These are phyloP conservation scores for Osmoderma eremita DNA, from an alignment of 2,888 invertebrate genomes.

Conservation along the genomic window DNA sequence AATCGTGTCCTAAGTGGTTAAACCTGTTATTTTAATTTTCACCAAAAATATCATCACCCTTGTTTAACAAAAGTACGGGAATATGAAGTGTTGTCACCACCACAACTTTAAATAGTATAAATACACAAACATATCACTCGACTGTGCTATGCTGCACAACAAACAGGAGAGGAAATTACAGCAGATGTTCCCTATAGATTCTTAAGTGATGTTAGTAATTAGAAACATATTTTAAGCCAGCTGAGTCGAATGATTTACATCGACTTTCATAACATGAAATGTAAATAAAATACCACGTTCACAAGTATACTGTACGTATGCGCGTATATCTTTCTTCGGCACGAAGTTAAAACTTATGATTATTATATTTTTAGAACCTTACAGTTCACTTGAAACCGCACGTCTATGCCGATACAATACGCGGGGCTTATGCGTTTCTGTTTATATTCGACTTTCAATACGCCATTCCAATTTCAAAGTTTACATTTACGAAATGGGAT, in stretches of 20 bases:
- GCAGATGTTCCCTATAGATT: constrained; percentile 26
- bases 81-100: too few relatives aligned
- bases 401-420: constrained; percentile 2
- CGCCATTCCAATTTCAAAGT: constrained; percentile 11
- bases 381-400: neutral
- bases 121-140: too few relatives aligned
- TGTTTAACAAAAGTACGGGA: too few relatives aligned
- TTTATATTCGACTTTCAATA: constrained; percentile 19
- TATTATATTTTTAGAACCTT: constrained; percentile 11
- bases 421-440: neutral
- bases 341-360: neutral
- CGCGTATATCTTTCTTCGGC: neutral
- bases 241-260: constrained; percentile 17
- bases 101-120: too few relatives aligned
- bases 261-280: constrained; percentile 8
- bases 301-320: constrained; percentile 7
- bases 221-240: constrained; percentile 21
- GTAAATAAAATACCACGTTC: constrained; percentile 15
- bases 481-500: constrained; percentile 16
- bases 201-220: constrained; percentile 22
- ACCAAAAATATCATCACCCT: too few relatives aligned
- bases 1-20: too few relatives aligned
- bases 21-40: too few relatives aligned
- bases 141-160: neutral
- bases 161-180: constrained; percentile 20